Base-by-base conservation (phyloP, 2,888 invertebrate genomes). In the Sminthurinus aureus region DNA sequence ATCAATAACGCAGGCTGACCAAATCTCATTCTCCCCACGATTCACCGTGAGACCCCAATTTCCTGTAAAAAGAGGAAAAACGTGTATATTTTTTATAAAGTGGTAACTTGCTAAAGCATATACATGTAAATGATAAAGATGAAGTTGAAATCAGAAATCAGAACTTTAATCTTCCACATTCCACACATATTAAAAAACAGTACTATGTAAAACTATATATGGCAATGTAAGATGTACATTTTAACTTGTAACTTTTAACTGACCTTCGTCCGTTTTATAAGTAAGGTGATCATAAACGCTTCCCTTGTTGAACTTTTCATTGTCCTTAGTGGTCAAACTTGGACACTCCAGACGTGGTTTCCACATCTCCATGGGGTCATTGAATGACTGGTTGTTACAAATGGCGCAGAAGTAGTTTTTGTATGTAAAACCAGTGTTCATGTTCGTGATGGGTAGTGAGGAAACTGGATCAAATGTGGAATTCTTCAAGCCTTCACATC, bases 291-390 rank as follows among this genome's bases (percentile, higher is more conserved):
- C 80, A 85, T 82, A 51, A 85, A 89, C 78, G 84, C 85, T 74
- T 85, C 87, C 82, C 83, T 86, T 76, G 66, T 85, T 83, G 76
- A 85, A 24, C 69, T 86, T 84, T 78, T 87, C 85, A 78, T 86
- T 83, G 74, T 87, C 86, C 84, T 87, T 87, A 73, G 84, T 86
- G 1, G 82, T 82, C 22, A 90, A 85, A 8, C 89, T 88, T 0
- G 90, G 90, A 84, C 91, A 91, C 86, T 91, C 80, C 58, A 91
- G 86, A 13, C 90, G 87, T 11, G 91, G 90, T 58, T 88, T 89
- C 91, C 91, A 91, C 18, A 90, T 83, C 26, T 90, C 90, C 81
- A 89, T 87, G 50, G 87, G 24, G 13, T 87, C 87, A 67, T 71
- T 86, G 74, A 87, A 87, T n/a, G 86, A 87, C 85, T 91, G 91